phyloP scores from a whole-genome alignment of 2,113 vertebrate genomes.

The Trogon melanurus region DNA sequence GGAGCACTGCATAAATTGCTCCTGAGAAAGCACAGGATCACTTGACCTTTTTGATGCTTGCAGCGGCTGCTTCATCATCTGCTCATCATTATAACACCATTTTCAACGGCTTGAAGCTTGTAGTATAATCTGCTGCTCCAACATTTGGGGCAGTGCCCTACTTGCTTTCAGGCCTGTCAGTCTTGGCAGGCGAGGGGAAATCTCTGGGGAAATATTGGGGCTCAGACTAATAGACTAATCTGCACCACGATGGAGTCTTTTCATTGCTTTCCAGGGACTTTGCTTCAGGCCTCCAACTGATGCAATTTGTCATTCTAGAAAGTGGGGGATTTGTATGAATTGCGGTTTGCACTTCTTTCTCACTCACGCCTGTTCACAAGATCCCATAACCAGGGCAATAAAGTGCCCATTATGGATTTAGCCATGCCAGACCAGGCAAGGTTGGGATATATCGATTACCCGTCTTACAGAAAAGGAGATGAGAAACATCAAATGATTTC shows the following conservation, averaged over 20 bases:
- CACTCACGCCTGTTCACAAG: fast-evolving
- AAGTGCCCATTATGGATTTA: background rate
- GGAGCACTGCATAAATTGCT: background rate
- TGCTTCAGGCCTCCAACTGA: background rate
- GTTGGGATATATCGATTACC: background rate
- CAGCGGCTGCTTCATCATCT: background rate
- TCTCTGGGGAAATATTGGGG: background rate
- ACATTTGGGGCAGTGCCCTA: background rate
- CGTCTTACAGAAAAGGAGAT: background rate
- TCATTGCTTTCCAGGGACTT: background rate
- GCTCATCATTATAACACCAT: background rate
- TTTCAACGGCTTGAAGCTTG: background rate
- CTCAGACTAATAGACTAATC: background rate
- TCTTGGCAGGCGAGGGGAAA: background rate
- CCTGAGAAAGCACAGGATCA: background rate
- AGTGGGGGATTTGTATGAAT: background rate
- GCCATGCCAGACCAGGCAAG: background rate
- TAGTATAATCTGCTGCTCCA: background rate
- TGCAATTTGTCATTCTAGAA: background rate
- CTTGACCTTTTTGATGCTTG: background rate
- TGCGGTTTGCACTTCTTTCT: background rate
- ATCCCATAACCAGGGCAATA: background rate
- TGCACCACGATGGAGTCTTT: background rate
- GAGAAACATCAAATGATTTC: background rate
- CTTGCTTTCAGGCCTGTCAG: background rate